A percentile compares a stretch with the other conserved stretches of the same genome.
phyloP scores from a whole-genome alignment of 2,113 vertebrate genomes.

The Stegostoma tigrinum region DNA sequence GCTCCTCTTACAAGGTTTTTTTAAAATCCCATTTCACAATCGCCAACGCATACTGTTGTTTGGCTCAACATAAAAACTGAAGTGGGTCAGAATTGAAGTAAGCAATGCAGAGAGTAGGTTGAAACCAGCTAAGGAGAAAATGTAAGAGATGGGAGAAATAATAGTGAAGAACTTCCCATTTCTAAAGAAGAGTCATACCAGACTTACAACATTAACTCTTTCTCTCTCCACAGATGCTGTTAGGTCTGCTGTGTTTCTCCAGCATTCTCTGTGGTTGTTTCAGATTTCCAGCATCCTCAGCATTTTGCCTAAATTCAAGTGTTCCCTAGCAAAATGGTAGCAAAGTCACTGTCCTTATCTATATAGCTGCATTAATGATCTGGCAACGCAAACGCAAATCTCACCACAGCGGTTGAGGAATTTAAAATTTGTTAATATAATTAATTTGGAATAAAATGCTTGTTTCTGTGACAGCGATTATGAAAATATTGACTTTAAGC shows the following conservation, averaged over 20 bases:
- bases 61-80: background rate
- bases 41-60: background rate
- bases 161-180: too few species aligned
- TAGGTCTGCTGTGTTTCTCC: too few species aligned
- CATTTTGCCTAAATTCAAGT: background rate
- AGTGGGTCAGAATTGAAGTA: background rate
- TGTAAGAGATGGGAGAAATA: too few species aligned
- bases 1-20: background rate
- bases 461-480: background rate
- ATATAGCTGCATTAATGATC: background rate
- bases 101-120: background rate
- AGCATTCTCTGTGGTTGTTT: background rate
- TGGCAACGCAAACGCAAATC: background rate
- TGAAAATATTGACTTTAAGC: background rate
- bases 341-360: background rate
- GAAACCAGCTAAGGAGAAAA: background rate
- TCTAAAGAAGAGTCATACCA: too few species aligned
- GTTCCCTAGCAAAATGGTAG: background rate
- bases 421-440: background rate
- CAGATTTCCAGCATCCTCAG: background rate
- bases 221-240: too few species aligned
- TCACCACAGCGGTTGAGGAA: background rate
- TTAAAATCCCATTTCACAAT: background rate
- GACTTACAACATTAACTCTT: too few species aligned
- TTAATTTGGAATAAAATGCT: background rate